These are phyloP conservation scores for Baccha elongata DNA, from an alignment of 2,888 invertebrate genomes.

Conservation along the genomic window DNA sequence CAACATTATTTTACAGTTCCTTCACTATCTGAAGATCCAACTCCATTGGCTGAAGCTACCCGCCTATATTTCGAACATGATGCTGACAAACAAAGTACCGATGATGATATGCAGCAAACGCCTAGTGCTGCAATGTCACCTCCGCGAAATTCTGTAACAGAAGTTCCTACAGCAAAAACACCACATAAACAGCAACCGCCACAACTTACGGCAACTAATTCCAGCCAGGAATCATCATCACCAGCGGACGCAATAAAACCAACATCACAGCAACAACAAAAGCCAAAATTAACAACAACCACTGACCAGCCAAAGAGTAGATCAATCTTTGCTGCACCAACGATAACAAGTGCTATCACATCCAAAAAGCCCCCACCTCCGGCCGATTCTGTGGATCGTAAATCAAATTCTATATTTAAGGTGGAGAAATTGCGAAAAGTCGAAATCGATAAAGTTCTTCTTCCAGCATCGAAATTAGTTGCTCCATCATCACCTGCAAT, in stretches of 20 bases:
- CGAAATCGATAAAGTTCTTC: constrained; percentile 54
- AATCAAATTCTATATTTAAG: constrained; percentile 42
- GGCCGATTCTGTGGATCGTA: constrained; percentile 60
- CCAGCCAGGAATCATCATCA: constrained; percentile 44
- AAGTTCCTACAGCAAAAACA: constrained; percentile 70
- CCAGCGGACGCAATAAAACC: constrained; percentile 37
- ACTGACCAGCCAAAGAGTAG: constrained; percentile 54
- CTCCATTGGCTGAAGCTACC: constrained; percentile 82
- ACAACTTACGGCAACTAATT: constrained; percentile 41
- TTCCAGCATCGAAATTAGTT: constrained; percentile 63
- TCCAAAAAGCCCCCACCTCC: constrained; percentile 40
- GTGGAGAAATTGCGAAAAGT: constrained; percentile 59
- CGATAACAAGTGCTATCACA: constrained; percentile 46
- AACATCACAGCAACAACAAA: constrained; percentile 52
- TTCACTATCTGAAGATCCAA: constrained; percentile 83
- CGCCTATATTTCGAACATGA: constrained; percentile 81
- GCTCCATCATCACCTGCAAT: constrained; percentile 37
- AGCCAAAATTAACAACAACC: constrained; percentile 38
- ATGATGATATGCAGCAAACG: constrained; percentile 77
- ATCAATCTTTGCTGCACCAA: constrained; percentile 48
- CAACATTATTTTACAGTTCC: constrained; percentile 77
- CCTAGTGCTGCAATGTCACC: constrained; percentile 76
- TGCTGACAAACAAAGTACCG: constrained; percentile 77
- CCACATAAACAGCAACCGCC: constrained; percentile 25
- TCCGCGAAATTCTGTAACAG: constrained; percentile 58